A percentile compares a stretch with the other conserved stretches of the same genome.
phyloP scores from a whole-genome alignment of 2,797 vertebrate genomes.

The Cossypha niveicapilla region DNA sequence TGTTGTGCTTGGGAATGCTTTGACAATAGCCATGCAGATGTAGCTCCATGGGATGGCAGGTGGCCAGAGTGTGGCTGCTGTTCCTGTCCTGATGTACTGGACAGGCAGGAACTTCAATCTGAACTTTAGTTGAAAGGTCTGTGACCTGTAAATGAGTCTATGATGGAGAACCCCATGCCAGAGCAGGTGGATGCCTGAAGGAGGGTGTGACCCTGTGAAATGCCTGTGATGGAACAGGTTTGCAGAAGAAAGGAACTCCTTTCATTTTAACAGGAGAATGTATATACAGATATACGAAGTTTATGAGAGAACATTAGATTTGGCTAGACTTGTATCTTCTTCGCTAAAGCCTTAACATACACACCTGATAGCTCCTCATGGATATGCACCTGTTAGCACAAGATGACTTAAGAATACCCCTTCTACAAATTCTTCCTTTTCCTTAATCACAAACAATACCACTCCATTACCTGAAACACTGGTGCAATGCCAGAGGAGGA shows the following conservation, averaged over 20 bases:
- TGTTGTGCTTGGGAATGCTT: background rate
- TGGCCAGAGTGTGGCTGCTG: background rate
- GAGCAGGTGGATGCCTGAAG: background rate
- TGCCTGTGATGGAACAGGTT: background rate
- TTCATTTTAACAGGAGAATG: background rate
- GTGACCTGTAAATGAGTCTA: background rate
- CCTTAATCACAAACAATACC: background rate
- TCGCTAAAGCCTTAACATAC: background rate
- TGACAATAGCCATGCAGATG: background rate
- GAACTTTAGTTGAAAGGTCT: background rate
- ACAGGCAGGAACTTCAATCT: background rate
- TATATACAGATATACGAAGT: background rate
- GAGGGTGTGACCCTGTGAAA: background rate
- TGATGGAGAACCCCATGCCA: accelerated
- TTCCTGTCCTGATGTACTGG: background rate
- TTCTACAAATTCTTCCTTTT: background rate
- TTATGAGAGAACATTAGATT: background rate
- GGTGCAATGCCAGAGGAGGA: background rate
- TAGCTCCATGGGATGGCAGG: background rate
- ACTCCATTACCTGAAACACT: background rate
- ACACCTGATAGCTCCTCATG: background rate
- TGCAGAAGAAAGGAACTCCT: background rate
- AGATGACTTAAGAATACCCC: background rate
- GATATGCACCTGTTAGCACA: background rate
- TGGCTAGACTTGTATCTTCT: background rate